Evolutionary conservation across 2,888 invertebrate genomes (phyloP), one percentile per base, ranked within the genome.

Genomic region (Blera fallax): DNA sequence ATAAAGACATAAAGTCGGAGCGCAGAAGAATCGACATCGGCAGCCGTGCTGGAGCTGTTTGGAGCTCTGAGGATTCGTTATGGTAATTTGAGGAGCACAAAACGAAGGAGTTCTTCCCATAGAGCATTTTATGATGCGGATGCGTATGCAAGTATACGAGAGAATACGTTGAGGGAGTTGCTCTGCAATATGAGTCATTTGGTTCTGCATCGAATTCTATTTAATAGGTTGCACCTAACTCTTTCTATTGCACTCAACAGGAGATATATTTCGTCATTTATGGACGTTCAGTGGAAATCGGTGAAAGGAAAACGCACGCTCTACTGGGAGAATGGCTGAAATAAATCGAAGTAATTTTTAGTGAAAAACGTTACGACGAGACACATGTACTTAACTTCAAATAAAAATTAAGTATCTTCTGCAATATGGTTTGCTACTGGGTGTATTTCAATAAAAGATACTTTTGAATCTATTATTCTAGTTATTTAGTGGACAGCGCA

Each of bases 1-100:
- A 85, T 85, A 77, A 85, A 85, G 85, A 81, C 85, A 85, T 85
- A 81, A 81, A 81, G 50, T 72, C 74, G 48, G 56, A 76, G 21
- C 58, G 14, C 24, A 34, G 64, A 18, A 56, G 52, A 45, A 37
- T 65, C 45, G 37, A 29, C 78, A 70, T 65, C 45, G 37, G 34
- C 82, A 70, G 56, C 50, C 78, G 27, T 60, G 64, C 72, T 67
- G 60, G 69, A 29, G 43, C 45, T 65, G 62, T 40, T 24, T 64
- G 64, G 40, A 70, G 67, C 32, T 69, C 62, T 50, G 29, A 24
- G 52, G 64, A 81, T 85, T 85, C 85, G 85, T 65, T 81, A 85
- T 81, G 85, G 85, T 81, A 81, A 81, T 85, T 85, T 72, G 72
- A 76, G 77, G 37, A 56, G 65, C 54, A 69, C 52, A 43, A 70